Conservation (phyloP, 2,113 vertebrate genomes). For the Grallaria varia region DNA sequence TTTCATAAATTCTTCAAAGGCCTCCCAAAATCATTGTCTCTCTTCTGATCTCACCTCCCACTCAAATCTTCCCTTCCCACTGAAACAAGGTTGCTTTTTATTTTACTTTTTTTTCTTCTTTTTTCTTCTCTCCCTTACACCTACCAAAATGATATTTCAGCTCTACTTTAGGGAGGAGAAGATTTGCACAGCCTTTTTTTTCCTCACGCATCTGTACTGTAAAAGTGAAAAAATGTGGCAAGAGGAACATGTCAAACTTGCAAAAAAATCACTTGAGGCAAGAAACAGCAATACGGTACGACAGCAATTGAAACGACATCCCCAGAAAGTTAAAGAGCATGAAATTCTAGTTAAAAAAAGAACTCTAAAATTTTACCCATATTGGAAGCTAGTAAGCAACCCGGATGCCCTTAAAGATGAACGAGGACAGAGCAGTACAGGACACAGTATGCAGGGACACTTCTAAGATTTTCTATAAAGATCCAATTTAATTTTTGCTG, state of each 20-base stretch:
- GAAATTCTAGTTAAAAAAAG: neutral
- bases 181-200: neutral
- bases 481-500: neutral
- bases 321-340: neutral
- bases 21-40: neutral
- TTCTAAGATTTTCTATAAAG: neutral
- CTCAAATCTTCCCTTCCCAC: neutral
- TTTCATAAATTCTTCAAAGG: conserved; percentile 2
- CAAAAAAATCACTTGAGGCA: neutral
- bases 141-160: neutral
- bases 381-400: neutral
- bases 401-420: neutral
- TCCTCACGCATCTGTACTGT: neutral
- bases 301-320: neutral
- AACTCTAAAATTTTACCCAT: neutral
- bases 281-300: neutral
- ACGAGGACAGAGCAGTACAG: neutral
- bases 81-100: neutral
- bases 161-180: neutral
- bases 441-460: neutral
- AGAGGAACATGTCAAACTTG: neutral
- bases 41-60: conserved; percentile 27
- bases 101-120: neutral
- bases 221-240: neutral
- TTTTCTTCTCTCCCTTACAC: neutral